Evolutionary conservation across 2,797 vertebrate species (phyloP), one percentile per base, ranked within the genome.

Genomic region (Columba guinea): DNA sequence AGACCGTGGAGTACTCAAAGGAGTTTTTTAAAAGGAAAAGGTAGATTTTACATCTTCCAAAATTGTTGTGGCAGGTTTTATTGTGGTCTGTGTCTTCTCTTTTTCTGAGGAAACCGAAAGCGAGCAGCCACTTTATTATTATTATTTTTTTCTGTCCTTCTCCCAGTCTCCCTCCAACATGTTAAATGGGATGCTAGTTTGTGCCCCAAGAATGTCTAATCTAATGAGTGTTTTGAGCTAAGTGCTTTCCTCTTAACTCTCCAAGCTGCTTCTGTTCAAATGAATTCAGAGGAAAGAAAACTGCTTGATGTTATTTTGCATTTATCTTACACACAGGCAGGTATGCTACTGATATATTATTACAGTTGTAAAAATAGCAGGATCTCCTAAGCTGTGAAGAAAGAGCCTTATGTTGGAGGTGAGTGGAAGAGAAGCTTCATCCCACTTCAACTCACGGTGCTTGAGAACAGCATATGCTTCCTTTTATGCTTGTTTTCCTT

Each of bases 11-110:
- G 69, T 82, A 39, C 74, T 87, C 69, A 90, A 84, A 97, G 53
- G 51, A 93, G 53, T 27, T 71, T n/a, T 87, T 90, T 84, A 74
- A 94, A 94, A 91, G 53, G 62, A 48, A 89, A 87, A 84, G 0
- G 1, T 44, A 62, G 34, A n/a, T 81, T 93, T 84, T 86, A 68
- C 51, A 87, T 21, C 56, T 86, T 93, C 67, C 62, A 83, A 32
- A 95, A 87, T 77, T 71, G 75, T 93, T 94, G 73, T 94, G 87
- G 83, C 86, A 95, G 80, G 58, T 19, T 93, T 90, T 94, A 71
- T 63, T 90, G 73, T 84, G 69, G 85, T 84, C 46, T 58, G 65
- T 81, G 71, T 91, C 75, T 74, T 51, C 55, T 84, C 41, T 84
- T 86, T 64, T 91, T 65, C 65, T 78, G 48, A 88, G 62, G 35